Evolutionary conservation across 2,888 invertebrate species (phyloP), one percentile per base, ranked within the genome.

Genomic region (Lithophane semibrunnea): DNA sequence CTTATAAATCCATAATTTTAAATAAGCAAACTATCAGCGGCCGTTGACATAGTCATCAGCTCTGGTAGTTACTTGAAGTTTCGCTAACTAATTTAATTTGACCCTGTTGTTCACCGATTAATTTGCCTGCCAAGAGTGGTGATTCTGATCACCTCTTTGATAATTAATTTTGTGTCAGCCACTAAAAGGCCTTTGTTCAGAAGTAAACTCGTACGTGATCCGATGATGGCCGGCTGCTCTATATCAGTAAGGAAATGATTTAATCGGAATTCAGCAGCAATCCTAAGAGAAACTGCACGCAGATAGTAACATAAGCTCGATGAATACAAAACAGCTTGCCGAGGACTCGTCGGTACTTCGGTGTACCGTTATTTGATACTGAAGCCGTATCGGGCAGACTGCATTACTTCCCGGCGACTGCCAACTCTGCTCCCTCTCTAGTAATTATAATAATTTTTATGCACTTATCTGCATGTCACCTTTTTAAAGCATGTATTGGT

Each of bases 321-420:
- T 83, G 80, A 85, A 86, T 84, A 85, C 82, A 80, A 78, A 84
- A 71, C 68, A 83, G 78, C 73, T 82, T 52, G 58, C 70, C 75
- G 74, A 64, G 84, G 77, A 90, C 84, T 87, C 85, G 87, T 72
- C 80, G 66, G 70, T 73, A 72, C 86, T 86, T 69, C 71, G 73
- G 10, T 37, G 66, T 81, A 85, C 78, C 73, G 90, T 77, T 84
- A 93, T 77, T 80, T 81, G 92, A 94, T 92, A 92, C 88, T 18
- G 93, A 94, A 94, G 92, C 93, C 93, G 61, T 92, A 92, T 75
- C 77, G 67, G 21, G 66, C 63, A 77, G 66, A 71, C 74, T 68
- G 78, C 77, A 75, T 75, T 75, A 76, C 73, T 74, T 68, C 61
- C 58, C 78, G 42, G 42, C 60, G 58, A 75, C 79, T 86, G 86